Conservation (phyloP, 2,113 vertebrate genomes). For the Coracopsis vasa region DNA sequence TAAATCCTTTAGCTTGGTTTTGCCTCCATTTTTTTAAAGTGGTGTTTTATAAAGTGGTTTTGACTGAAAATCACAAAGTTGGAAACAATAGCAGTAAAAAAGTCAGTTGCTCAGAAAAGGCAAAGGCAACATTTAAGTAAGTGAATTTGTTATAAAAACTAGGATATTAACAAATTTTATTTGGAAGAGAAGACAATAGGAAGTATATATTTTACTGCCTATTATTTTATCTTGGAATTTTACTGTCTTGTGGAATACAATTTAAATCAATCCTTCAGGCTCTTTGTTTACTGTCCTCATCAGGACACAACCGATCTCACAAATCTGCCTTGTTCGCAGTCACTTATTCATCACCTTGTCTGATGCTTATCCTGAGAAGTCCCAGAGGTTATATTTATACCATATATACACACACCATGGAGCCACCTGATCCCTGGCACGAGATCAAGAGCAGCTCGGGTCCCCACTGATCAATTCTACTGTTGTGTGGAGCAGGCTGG, state of each 20-base stretch:
- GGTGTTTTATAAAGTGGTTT: neutral
- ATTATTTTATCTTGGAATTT: neutral
- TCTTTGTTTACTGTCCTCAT: neutral
- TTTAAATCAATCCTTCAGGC: neutral
- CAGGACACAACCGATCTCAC: neutral
- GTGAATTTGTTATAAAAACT: neutral
- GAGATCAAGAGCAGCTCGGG: neutral
- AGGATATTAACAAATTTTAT: neutral
- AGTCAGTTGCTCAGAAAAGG: neutral
- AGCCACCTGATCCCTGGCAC: neutral
- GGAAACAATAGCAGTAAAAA: neutral
- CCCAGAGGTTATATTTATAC: neutral
- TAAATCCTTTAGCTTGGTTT: neutral
- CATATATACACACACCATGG: too few species aligned
- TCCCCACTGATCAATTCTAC: neutral
- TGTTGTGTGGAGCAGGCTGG: neutral
- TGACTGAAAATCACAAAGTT: neutral
- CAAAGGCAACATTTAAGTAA: neutral
- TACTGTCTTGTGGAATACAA: neutral
- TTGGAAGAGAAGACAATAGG: neutral
- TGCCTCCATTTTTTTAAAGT: neutral
- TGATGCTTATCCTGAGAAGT: neutral
- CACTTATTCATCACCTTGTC: neutral
- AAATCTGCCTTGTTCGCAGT: neutral
- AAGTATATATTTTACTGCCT: neutral